A percentile compares a stretch with the other conserved stretches of the same genome.
Evolutionary conservation across 1,140 invertebrate genomes (phyloP).

Genomic region (Scaptodrosophila lebanonensis): DNA sequence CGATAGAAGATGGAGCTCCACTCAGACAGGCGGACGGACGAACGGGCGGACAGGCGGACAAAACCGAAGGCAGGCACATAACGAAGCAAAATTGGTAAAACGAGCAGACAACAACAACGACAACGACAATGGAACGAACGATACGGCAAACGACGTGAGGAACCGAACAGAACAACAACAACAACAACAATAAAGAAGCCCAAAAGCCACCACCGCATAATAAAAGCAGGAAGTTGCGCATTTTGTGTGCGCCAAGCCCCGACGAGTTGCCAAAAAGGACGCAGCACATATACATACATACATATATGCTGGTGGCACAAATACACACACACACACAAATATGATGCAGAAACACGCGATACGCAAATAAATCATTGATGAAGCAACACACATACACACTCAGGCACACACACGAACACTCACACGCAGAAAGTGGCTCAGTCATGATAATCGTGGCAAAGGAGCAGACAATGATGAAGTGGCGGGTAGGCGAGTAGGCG

Average conservation of each 20-base stretch:
- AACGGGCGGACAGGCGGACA: not conserved
- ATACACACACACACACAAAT: conserved; percentile 7
- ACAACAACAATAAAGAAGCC: conserved; percentile 1
- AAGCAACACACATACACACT: conserved; percentile 12
- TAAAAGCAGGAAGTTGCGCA: conserved; percentile 64
- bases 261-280: conserved; percentile 41
- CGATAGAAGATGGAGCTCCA: conserved; percentile 1
- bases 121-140: not conserved
- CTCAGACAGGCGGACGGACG: conserved; percentile 15
- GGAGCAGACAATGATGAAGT: conserved; percentile 17
- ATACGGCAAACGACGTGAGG: too few relatives aligned
- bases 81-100: not conserved
- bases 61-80: not conserved
- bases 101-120: conserved; percentile 3
- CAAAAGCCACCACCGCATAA: conserved; percentile 36
- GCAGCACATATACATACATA: conserved; percentile 26
- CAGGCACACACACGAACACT: not conserved
- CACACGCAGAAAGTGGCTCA: not conserved
- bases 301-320: conserved; percentile 9
- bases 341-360: conserved; percentile 54
- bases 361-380: conserved; percentile 72
- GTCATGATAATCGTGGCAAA: conserved; percentile 12
- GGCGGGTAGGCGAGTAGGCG: not conserved
- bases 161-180: too few relatives aligned
- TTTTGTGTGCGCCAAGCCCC: conserved; percentile 41